Base-by-base conservation (phyloP, 2,888 invertebrate species). In the Synanthedon formicaeformis region DNA sequence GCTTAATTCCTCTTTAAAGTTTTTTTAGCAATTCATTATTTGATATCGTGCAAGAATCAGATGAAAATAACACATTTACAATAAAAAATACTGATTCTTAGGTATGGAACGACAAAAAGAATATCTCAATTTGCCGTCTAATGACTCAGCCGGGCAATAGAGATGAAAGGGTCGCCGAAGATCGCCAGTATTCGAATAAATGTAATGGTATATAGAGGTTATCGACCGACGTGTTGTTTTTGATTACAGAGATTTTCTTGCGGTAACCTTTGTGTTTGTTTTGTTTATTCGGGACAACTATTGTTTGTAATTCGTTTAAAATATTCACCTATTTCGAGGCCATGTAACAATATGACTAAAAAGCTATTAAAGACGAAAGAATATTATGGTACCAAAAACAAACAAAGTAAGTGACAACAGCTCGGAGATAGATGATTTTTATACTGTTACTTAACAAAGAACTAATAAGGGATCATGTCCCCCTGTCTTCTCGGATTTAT, bases 121-220 rank as follows among this genome's bases (percentile, higher is more conserved):
- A 45, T 45, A 34, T 8, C 11, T 51, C n/a, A 40, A 51, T 51
- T 41, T 41, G 16, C 18, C 6, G 14, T 67, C 60, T 74, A 71
- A 72, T 67, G 69, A 71, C 72, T 66, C 58, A 57, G 54, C 65
- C 64, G 58, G 60, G 55, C 58, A 60, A 55, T 57, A 56, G 73
- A 80, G 73, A 80, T 80, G 72, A 80, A 79, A 80, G 73, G 69
- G 68, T 70, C 67, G 67, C 76, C 75, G 75, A 69, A 66, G 65
- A 65, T 66, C 69, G 63, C 57, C 64, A 62, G 59, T 64, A 64
- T 63, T 62, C 63, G 60, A 55, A 51, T 56, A 60, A 59, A 60
- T 60, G 62, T 66, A 63, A 66, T 65, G 58, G 59, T n/a, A n/a
- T 58, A 55, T 57, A 58, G 60, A 71, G 76, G 78, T 75, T 73